Conservation (phyloP, 35 echinoderm and acorn worm species). For the Ptychodera flava region DNA sequence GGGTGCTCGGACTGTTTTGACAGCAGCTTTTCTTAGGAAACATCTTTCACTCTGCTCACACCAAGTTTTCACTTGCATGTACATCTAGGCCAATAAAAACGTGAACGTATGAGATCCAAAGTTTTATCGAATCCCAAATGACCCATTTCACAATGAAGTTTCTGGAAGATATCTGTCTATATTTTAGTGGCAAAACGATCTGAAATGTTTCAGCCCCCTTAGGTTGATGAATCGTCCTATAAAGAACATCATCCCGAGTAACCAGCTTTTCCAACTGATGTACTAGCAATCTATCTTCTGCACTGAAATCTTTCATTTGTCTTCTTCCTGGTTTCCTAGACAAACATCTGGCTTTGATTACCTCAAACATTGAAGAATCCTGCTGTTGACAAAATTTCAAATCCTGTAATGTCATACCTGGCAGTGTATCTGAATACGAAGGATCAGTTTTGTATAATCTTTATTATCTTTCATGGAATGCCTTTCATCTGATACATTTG, state of each 20-base stretch:
- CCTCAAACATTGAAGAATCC: too few relatives aligned
- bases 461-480: neutral
- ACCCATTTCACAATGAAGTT: too few relatives aligned
- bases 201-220: conserved; percentile 6
- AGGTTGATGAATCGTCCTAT: conserved; percentile 10
- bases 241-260: conserved; percentile 34
- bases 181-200: neutral
- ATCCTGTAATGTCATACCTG: too few relatives aligned
- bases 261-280: conserved; percentile 3
- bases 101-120: too few relatives aligned
- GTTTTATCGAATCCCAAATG: too few relatives aligned
- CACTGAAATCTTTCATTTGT: neutral
- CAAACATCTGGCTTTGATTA: too few relatives aligned
- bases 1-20: too few relatives aligned
- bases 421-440: neutral
- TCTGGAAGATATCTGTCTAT: too few relatives aligned
- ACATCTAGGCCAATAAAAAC: conserved; percentile 48
- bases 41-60: conserved; percentile 35
- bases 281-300: neutral
- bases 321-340: neutral
- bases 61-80: conserved; percentile 8
- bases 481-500: neutral
- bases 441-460: neutral
- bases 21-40: conserved; percentile 27
- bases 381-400: too few relatives aligned